A percentile compares a stretch with the other conserved stretches of the same genome.
phyloP scores from a whole-genome alignment of 2,888 invertebrate species.

The Noctua janthe region DNA sequence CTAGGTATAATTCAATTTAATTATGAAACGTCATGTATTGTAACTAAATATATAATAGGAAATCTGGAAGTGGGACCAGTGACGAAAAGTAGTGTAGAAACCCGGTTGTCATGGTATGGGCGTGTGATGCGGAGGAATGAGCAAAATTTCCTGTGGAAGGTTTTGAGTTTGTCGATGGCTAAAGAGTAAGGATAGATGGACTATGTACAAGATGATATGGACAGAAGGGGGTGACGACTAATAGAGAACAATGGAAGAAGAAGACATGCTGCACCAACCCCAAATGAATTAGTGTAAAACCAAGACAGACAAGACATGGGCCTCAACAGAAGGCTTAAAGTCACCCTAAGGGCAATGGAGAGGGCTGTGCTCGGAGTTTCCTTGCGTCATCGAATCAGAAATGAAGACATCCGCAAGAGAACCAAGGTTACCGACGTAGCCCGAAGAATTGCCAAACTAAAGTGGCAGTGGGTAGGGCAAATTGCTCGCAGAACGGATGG shows the following conservation, averaged over 20 bases:
- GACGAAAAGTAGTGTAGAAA: neutral
- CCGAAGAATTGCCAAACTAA: too few species aligned
- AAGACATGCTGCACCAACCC: neutral
- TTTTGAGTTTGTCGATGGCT: neutral
- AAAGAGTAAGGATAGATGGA: neutral
- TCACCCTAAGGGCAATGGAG: too few species aligned
- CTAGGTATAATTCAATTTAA: neutral
- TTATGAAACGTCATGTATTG: neutral
- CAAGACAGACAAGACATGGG: too few species aligned
- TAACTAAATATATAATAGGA: neutral
- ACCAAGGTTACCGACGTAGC: too few species aligned
- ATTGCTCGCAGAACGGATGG: too few species aligned
- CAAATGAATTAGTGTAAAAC: neutral
- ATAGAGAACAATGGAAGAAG: neutral
- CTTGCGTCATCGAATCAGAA: too few species aligned
- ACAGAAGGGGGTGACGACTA: neutral
- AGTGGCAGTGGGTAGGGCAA: too few species aligned
- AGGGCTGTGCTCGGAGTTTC: too few species aligned
- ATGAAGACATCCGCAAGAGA: too few species aligned
- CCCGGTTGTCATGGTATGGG: neutral
- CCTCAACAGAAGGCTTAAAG: too few species aligned
- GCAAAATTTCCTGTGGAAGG: neutral
- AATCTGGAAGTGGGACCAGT: neutral
- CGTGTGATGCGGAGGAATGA: neutral
- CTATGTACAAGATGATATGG: neutral